Base-by-base conservation (phyloP, 2,113 vertebrate species). In the Calidris pygmaea region DNA sequence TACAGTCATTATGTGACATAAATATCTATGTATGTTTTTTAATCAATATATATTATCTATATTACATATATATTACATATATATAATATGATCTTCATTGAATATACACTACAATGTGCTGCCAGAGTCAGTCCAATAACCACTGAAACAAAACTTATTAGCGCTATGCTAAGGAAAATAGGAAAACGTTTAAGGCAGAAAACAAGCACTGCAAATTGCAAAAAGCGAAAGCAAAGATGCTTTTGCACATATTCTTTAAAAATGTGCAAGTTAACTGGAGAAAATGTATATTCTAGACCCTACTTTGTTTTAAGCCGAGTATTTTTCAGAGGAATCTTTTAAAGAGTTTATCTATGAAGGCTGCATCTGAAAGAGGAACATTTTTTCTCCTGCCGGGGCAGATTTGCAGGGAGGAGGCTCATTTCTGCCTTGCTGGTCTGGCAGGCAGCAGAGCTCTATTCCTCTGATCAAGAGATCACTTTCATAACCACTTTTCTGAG, bases 401-500 rank as follows among this genome's bases (percentile, higher is more conserved):
- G 55, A 91, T 74, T 62, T 53, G 55, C 79, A 87, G 89, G 96
- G 95, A 97, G 97, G 95, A 95, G 78, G 90, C 97, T 98, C 96
- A 98, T 98, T 98, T 98, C 93, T 98, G 98, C 98, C 96, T 94
- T 97, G 95, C 97, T 96, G 98, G 96, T 98, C 97, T 98, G 96
- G 90, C 96, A 97, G 93, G 94, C 95, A 95, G 95, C 72, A 80
- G 86, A 90, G 90, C 89, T 89, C 91, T 73, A 83, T 91, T 96
- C 96, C 97, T 97, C 96, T 96, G 97, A 98, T 98, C 97, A 82
- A 98, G 98, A 98, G 98, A 98, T 99, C 98, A 96, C 98, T 98
- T 98, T 99, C 98, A 99, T 98, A 98, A 98, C 98, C 98, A 98
- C 98, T 98, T 98, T 98, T 98, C 98, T 98, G 98, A 98, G 98